Base-by-base conservation (phyloP, 2,113 vertebrate genomes). In the sheep (Ovis aries) region DNA sequence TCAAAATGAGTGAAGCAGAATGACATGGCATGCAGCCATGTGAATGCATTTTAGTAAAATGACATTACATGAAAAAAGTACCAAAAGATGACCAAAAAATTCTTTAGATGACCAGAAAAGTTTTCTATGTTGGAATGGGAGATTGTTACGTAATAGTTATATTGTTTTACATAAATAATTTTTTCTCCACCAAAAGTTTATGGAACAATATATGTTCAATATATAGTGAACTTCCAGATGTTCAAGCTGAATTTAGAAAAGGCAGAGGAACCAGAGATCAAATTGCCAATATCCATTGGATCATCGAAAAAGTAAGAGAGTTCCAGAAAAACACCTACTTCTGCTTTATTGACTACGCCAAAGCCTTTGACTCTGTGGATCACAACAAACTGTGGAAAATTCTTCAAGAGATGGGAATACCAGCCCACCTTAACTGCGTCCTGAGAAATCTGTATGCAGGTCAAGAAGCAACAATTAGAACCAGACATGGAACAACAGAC, bases 161-260 rank as follows among this genome's bases (percentile, higher is more conserved):
- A 43, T 13, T 74, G 7, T 82, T 52, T 86, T 86, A 74, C 36
- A 1, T 59, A 62, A 94, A 29, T 62, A 71, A 40, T 17, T n/a
- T 53, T 85, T 93, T 77, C n/a, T 62, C 29, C 55, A 52, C 62
- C 43, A 67, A 95, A 94, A 71, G 60, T 81, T 74, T 19, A 89
- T 57, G 71, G 19, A 94, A 36, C 15, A 86, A 0, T 81, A 36
- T 31, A 90, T 40, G 19, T 36, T 71, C 19, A 71, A 71, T 71
- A 71, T 40, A 71, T 71, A 71, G 19, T 40, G 67, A 71, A 71
- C 67, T 40, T 40, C n/a, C 67, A 71, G n/a, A 71, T 71, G 19
- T 3, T 71, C 5, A 71, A 23, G 9, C n/a, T 40, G 10, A 11
- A 12, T 23, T 71, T 71, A 40, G 16, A n/a, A 67, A 67, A 67